phyloP scores from a whole-genome alignment of 2,888 invertebrate genomes.

The Pheosia tremula region DNA sequence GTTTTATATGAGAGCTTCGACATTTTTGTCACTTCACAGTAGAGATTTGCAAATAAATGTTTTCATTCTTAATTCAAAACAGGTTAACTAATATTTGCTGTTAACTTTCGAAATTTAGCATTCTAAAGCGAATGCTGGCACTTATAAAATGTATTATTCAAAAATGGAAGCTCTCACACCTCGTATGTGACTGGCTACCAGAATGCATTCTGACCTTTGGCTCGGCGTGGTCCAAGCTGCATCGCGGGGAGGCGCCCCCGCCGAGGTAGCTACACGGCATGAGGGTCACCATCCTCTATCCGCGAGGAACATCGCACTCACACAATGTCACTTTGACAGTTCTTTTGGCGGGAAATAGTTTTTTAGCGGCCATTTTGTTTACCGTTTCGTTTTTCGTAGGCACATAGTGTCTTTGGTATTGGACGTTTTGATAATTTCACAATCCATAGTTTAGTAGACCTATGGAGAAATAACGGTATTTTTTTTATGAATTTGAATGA shows the following conservation, averaged over 20 bases:
- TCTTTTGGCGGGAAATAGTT: conserved; percentile 67
- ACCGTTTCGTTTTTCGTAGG: conserved; percentile 57
- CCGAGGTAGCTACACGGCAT: conserved; percentile 88
- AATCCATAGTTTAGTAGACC: conserved; percentile 54
- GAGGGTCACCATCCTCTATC: conserved; percentile 86
- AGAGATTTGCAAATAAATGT: no score
- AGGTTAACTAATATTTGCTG: no score
- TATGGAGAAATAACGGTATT: conserved; percentile 17
- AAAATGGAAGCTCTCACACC: conserved; percentile 41
- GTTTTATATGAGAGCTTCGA: conserved; percentile 1
- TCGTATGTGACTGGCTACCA: conserved; percentile 42
- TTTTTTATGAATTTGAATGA: no score
- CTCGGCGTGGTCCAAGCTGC: conserved; percentile 79
- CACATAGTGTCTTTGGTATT: conserved; percentile 47
- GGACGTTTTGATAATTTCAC: conserved; percentile 43
- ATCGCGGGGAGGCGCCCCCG: conserved; percentile 82
- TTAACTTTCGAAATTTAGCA: no score
- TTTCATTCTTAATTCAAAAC: no score
- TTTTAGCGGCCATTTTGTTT: conserved; percentile 69
- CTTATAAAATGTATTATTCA: conserved; percentile 15
- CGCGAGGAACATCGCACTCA: conserved; percentile 56
- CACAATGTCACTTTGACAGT: conserved; percentile 76
- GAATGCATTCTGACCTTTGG: conserved; percentile 74
- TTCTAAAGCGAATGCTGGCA: no score
- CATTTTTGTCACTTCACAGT: no score